Evolutionary conservation across 2,888 invertebrate genomes (phyloP).

Genomic region (Mesochorus sp.): DNA sequence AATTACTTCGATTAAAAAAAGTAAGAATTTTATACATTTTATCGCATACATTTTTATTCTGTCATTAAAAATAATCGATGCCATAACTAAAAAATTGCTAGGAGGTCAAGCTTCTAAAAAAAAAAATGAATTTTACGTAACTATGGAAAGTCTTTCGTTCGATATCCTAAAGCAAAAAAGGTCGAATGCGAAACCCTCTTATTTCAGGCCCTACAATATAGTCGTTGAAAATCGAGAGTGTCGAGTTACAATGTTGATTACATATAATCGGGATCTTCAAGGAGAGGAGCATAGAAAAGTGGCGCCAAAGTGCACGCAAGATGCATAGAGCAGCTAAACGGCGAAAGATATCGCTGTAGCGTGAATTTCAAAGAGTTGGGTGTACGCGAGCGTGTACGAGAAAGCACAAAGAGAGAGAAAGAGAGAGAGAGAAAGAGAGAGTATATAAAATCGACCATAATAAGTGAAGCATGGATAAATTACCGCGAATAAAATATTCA

Average conservation of each 20-base stretch:
- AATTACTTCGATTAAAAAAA: too few species aligned
- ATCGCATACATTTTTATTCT: too few species aligned
- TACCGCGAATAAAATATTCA: constrained; percentile 44
- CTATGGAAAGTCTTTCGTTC: too few species aligned
- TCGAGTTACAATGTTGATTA: not conserved
- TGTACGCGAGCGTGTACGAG: not conserved
- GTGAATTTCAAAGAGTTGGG: constrained; percentile 21
- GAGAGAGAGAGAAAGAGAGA: not conserved
- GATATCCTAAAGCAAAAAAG: too few species aligned
- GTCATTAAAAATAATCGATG: too few species aligned
- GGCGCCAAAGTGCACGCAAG: constrained; percentile 23
- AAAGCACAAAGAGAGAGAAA: not conserved
- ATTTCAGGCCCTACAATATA: too few species aligned
- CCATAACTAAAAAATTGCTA: too few species aligned
- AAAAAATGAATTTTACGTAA: too few species aligned
- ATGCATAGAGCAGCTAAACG: not conserved
- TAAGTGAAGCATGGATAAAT: constrained; percentile 47
- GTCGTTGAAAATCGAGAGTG: not conserved
- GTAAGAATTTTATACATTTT: too few species aligned
- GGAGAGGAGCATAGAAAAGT: not conserved
- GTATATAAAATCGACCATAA: constrained; percentile 19
- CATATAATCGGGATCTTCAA: not conserved
- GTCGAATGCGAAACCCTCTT: too few species aligned
- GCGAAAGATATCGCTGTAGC: constrained; percentile 8
- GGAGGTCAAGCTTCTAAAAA: too few species aligned